phyloP scores from a whole-genome alignment of 2,888 invertebrate genomes.

The Suillia variegata region DNA sequence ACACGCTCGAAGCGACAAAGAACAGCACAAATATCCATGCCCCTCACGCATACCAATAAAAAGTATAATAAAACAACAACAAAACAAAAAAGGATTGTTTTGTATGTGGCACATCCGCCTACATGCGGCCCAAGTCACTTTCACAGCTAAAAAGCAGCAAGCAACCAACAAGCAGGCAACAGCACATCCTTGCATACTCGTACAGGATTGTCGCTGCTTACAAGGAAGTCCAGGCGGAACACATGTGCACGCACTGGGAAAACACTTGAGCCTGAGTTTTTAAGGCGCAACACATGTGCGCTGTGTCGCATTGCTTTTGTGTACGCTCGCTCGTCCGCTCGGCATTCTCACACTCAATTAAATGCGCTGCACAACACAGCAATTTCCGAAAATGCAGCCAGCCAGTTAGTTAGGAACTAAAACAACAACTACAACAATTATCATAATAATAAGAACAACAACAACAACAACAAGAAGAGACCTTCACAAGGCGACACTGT shows the following conservation, averaged over 20 bases:
- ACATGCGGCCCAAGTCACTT: not conserved
- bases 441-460: too few species aligned
- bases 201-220: not conserved
- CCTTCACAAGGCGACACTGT: constrained; percentile 43
- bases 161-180: not conserved
- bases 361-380: not conserved
- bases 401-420: too few species aligned
- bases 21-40: not conserved
- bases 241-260: not conserved
- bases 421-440: too few species aligned
- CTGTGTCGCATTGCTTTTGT: not conserved
- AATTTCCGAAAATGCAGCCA: not conserved
- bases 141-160: not conserved
- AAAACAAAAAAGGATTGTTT: not conserved
- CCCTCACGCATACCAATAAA: not conserved
- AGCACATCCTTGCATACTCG: not conserved
- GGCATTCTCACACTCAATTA: constrained; percentile 5
- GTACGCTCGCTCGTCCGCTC: not conserved
- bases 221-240: not conserved
- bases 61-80: not conserved
- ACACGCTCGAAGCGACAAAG: not conserved
- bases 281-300: constrained; percentile 3
- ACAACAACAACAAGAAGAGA: constrained; percentile 20
- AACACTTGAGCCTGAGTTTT: not conserved
- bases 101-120: constrained; percentile 12